Conservation (phyloP, 2,113 vertebrate genomes). For the Hydrochoerus hydrochaeris region DNA sequence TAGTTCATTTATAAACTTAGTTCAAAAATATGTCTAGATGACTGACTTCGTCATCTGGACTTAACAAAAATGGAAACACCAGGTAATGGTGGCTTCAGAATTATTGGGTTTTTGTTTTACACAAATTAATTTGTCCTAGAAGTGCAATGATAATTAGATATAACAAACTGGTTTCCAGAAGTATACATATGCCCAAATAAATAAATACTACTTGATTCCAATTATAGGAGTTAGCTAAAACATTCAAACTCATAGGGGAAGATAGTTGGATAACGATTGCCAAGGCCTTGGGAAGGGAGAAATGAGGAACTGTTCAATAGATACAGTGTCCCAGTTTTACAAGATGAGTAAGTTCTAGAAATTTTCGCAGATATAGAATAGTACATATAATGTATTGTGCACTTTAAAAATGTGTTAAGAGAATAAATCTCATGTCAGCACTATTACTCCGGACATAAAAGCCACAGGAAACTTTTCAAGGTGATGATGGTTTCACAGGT, state of each 20-base stretch:
- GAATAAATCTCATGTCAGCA: neutral
- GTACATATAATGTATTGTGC: neutral
- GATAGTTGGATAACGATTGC: neutral
- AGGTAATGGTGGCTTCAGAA: neutral
- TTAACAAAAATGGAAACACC: conserved; percentile 11
- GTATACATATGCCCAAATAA: neutral
- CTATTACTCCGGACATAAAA: neutral
- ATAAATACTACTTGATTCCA: neutral
- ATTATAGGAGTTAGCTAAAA: neutral
- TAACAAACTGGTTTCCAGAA: conserved; percentile 1
- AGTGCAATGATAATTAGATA: neutral
- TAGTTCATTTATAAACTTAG: neutral
- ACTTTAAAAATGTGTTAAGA: neutral
- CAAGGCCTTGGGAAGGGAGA: neutral
- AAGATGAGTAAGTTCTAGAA: neutral
- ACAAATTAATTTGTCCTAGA: neutral
- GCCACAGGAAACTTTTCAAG: neutral
- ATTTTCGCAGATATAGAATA: neutral
- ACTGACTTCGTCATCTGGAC: neutral
- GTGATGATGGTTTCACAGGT: neutral
- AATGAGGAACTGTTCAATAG: neutral
- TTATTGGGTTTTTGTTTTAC: neutral
- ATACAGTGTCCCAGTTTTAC: neutral
- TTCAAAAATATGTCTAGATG: conserved; percentile 23
- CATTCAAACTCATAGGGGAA: neutral